Evolutionary conservation across 2,888 invertebrate genomes (phyloP).

Genomic region (Lepeophtheirus nordmannii): DNA sequence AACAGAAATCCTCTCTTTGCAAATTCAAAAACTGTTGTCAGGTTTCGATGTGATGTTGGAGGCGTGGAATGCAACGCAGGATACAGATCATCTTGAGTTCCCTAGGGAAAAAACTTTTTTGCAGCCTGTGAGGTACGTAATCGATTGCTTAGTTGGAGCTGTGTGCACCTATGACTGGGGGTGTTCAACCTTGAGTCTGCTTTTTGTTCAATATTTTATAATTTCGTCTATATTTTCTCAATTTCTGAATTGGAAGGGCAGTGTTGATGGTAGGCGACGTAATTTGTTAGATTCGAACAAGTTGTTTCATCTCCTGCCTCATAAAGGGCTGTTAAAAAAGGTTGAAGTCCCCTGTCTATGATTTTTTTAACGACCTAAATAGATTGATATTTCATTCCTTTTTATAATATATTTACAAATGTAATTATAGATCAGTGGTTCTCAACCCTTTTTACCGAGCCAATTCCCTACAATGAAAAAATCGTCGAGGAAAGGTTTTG

Average conservation of each 20-base stretch:
- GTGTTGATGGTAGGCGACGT: too few species aligned
- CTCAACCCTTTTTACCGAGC: conserved; percentile 5
- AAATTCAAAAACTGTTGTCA: conserved; percentile 2
- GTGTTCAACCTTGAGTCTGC: too few species aligned
- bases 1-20: background rate
- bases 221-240: too few species aligned
- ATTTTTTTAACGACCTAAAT: too few species aligned
- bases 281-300: too few species aligned
- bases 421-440: conserved; percentile 6
- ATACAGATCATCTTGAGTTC: background rate
- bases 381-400: background rate
- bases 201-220: too few species aligned
- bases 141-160: too few species aligned
- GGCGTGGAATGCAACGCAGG: conserved; percentile 8
- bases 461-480: conserved; percentile 1
- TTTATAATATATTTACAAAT: conserved; percentile 3
- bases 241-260: too few species aligned
- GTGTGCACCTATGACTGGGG: too few species aligned
- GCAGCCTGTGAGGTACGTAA: conserved; percentile 6
- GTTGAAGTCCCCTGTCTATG: too few species aligned
- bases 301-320: too few species aligned
- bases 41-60: conserved; percentile 7
- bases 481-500: background rate
- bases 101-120: conserved; percentile 7
- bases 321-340: too few species aligned